Conservation (phyloP, 23 tunicate species). For the Ciona savignyi region DNA sequence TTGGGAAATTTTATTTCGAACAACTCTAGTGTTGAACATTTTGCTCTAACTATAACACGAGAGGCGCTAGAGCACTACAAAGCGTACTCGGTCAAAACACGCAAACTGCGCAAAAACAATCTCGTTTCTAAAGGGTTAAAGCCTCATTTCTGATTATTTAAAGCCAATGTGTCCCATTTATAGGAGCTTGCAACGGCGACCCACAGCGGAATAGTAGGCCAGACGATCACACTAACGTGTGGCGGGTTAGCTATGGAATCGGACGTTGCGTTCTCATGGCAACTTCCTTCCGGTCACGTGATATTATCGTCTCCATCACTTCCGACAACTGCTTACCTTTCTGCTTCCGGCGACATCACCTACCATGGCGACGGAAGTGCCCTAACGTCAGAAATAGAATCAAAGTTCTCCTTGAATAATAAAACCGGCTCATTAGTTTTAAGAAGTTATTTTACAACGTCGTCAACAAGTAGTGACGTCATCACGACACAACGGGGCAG, state of each 20-base stretch:
- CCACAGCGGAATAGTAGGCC: not conserved
- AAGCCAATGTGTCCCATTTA: not conserved
- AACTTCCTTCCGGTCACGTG: slow-evolving; percentile 35
- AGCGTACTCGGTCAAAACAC: too few relatives aligned
- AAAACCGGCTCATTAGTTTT: slow-evolving; percentile 47
- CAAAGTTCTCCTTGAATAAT: slow-evolving; percentile 22
- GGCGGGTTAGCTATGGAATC: not conserved
- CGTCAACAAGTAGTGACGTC: slow-evolving; percentile 6
- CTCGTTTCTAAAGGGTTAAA: too few relatives aligned
- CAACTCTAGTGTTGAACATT: too few relatives aligned
- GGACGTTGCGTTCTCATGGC: slow-evolving; percentile 32
- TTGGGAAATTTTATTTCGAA: too few relatives aligned
- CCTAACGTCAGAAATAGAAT: slow-evolving; percentile 23
- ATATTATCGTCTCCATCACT: slow-evolving; percentile 11
- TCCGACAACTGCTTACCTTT: slow-evolving; percentile 11
- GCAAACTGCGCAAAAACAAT: too few relatives aligned
- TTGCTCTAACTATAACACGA: too few relatives aligned
- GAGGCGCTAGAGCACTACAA: too few relatives aligned
- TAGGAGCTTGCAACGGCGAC: not conserved
- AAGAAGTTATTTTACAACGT: slow-evolving; percentile 17
- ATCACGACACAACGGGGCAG: slow-evolving; percentile 31
- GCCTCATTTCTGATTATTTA: too few relatives aligned
- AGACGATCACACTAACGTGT: not conserved
- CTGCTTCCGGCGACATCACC: slow-evolving; percentile 7
- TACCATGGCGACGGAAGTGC: slow-evolving; percentile 19